Conservation (phyloP, 2,888 invertebrate species). For the Liodrosophila aerea region DNA sequence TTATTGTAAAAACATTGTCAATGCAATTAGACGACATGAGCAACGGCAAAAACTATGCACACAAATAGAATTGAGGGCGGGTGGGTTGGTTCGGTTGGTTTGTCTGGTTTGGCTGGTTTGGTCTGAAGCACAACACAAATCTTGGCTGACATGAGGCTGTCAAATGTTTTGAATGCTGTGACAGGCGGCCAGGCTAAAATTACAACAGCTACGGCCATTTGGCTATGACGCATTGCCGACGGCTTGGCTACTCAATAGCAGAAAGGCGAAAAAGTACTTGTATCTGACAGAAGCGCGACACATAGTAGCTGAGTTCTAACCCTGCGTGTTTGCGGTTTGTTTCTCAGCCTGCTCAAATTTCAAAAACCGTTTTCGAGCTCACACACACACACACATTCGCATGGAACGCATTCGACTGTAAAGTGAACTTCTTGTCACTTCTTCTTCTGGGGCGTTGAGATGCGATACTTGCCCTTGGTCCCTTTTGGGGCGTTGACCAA, state of each 20-base stretch:
- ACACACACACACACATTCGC: background rate
- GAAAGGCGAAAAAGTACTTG: conserved; percentile 30
- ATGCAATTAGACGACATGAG: conserved; percentile 57
- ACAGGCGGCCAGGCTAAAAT: conserved; percentile 64
- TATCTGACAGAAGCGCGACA: conserved; percentile 40
- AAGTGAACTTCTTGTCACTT: conserved; percentile 31
- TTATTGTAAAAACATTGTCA: conserved; percentile 78
- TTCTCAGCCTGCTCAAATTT: conserved; percentile 65
- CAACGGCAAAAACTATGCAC: conserved; percentile 20
- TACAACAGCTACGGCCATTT: conserved; percentile 45
- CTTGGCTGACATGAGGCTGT: conserved; percentile 64
- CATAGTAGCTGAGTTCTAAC: conserved; percentile 5
- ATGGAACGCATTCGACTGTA: conserved; percentile 63
- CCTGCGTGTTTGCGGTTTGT: conserved; percentile 2
- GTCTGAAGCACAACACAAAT: conserved; percentile 39
- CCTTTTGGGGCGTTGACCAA: conserved; percentile 46
- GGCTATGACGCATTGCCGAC: conserved; percentile 67
- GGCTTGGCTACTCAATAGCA: conserved; percentile 47
- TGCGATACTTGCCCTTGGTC: conserved; percentile 49
- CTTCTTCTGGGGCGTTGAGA: conserved; percentile 44
- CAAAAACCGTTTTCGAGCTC: conserved; percentile 53
- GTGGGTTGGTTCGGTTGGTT: background rate
- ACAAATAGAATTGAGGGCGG: background rate
- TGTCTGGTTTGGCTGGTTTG: background rate
- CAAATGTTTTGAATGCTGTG: conserved; percentile 58